These are phyloP conservation scores for Busseola fusca DNA, from an alignment of 2,888 invertebrate species.

Conservation along the genomic window DNA sequence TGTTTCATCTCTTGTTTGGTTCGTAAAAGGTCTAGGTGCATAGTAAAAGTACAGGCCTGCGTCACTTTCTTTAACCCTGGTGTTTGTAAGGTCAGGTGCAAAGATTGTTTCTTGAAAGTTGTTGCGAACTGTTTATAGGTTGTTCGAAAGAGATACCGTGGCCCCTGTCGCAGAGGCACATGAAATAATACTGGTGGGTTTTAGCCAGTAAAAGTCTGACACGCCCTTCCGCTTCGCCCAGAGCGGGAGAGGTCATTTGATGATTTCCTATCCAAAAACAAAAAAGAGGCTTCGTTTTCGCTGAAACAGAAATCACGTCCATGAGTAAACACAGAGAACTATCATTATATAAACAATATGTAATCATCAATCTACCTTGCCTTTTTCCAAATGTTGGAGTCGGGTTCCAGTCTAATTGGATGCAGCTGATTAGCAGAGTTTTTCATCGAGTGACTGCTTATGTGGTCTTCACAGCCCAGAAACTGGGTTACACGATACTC, in stretches of 20 bases:
- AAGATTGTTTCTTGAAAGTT: no score
- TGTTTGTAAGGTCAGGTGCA: neutral
- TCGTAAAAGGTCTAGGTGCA: neutral
- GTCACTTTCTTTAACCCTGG: slow-evolving; percentile 17
- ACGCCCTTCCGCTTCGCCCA: no score
- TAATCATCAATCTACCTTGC: neutral
- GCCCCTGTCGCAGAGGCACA: no score
- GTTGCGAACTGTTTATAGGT: no score
- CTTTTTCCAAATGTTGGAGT: neutral
- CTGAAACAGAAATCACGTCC: neutral
- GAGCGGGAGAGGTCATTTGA: no score
- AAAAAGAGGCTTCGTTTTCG: neutral
- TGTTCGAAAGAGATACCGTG: no score
- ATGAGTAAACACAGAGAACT: neutral
- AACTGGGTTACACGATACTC: neutral
- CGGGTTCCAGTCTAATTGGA: neutral
- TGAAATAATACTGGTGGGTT: no score
- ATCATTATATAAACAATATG: neutral
- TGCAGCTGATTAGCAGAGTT: neutral
- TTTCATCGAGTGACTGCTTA: neutral
- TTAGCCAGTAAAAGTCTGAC: no score
- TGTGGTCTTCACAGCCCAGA: neutral
- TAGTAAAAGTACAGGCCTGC: neutral
- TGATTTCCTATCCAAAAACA: no score
- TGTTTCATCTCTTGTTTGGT: slow-evolving; percentile 7